A percentile compares a stretch with the other conserved stretches of the same genome.
Conservation (phyloP, 2,797 vertebrate species). For the Typhlichthys eigenmanni region DNA sequence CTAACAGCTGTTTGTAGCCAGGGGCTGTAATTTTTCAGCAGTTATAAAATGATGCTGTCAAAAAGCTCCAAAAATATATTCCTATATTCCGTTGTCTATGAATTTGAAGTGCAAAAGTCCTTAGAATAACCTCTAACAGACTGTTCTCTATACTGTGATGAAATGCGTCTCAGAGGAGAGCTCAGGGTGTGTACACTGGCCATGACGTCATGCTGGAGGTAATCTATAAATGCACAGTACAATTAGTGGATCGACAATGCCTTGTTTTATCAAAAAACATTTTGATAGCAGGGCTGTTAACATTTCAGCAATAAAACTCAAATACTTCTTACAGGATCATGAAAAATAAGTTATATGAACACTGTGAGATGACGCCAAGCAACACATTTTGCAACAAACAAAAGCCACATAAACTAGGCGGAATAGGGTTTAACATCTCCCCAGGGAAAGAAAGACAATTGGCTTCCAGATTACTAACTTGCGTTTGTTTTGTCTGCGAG, state of each 20-base stretch:
- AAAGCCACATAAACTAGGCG: no score
- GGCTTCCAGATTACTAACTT: no score
- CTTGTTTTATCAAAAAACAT: neutral
- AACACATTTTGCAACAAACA: no score
- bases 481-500: no score
- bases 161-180: slow-evolving; percentile 1
- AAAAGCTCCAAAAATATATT: slow-evolving; percentile 7
- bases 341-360: no score
- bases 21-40: neutral
- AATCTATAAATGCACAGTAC: slow-evolving; percentile 21
- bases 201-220: slow-evolving; percentile 58
- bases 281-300: no score
- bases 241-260: neutral
- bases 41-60: slow-evolving; percentile 9
- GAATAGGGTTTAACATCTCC: no score
- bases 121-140: slow-evolving; percentile 12
- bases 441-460: no score
- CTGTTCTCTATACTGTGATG: slow-evolving; percentile 34
- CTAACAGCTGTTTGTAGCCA: neutral
- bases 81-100: slow-evolving; percentile 22
- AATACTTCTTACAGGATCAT: no score
- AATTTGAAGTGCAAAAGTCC: neutral
- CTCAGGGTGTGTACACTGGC: slow-evolving; percentile 7
- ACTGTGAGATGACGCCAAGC: no score
- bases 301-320: no score